Conservation (phyloP, 2,888 invertebrate species). For the Epinotia brunnichana region DNA sequence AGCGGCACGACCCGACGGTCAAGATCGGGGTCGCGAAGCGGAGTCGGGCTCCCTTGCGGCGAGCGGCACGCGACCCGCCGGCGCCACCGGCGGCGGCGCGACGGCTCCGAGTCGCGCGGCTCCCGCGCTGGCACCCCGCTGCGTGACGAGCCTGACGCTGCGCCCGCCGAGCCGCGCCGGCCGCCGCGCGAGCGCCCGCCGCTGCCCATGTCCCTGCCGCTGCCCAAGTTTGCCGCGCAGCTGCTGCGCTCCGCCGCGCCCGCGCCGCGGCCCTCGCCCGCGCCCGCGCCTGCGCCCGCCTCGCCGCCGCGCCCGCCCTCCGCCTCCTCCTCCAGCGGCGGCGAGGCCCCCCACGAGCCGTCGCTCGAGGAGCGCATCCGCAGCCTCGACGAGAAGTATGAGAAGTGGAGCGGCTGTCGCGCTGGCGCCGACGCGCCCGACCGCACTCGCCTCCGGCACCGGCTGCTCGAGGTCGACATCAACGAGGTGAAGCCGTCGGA, state of each 20-base stretch:
- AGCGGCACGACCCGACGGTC: slow-evolving; percentile 64
- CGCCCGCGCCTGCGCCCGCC: slow-evolving; percentile 84
- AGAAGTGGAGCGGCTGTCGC: slow-evolving; percentile 90
- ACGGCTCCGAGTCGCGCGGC: slow-evolving; percentile 82
- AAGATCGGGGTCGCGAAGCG: slow-evolving; percentile 66
- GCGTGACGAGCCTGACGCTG: slow-evolving; percentile 90
- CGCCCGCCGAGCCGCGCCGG: slow-evolving; percentile 89
- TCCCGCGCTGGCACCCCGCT: slow-evolving; percentile 94
- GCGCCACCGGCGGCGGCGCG: slow-evolving; percentile 77
- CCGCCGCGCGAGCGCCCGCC: slow-evolving; percentile 85
- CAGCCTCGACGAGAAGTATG: slow-evolving; percentile 96
- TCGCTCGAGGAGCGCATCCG: slow-evolving; percentile 94
- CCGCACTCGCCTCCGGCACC: slow-evolving; percentile 86
- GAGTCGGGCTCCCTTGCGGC: slow-evolving; percentile 54
- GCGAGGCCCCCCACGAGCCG: slow-evolving; percentile 89
- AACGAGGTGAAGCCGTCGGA: slow-evolving; percentile 95
- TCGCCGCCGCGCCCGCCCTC: slow-evolving; percentile 88
- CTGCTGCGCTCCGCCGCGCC: slow-evolving; percentile 82
- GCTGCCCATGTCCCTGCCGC: slow-evolving; percentile 91
- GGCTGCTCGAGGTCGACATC: slow-evolving; percentile 90
- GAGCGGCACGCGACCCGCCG: slow-evolving; percentile 70
- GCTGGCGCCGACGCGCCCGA: slow-evolving; percentile 84
- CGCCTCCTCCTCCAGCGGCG: slow-evolving; percentile 89
- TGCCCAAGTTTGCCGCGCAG: slow-evolving; percentile 94
- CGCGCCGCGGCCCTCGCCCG: slow-evolving; percentile 72